Base-by-base conservation (phyloP, 1,140 invertebrate species). In the Ceratina australensis region DNA sequence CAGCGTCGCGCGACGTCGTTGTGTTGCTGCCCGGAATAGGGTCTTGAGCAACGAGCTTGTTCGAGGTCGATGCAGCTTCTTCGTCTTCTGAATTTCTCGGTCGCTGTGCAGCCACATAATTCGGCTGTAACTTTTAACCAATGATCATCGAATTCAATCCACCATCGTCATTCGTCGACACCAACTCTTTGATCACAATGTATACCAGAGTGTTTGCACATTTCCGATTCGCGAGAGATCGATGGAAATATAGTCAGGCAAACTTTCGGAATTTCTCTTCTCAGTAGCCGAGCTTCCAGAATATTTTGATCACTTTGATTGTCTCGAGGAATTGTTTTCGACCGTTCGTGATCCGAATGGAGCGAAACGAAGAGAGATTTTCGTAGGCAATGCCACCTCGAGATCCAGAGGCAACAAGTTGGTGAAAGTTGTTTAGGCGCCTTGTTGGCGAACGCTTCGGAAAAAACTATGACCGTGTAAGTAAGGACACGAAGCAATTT, bases 381-480 rank as follows among this genome's bases (percentile, higher is more conserved):
- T 28, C 64, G 49, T 61, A 79, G 28, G 33, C 65, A 63, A 78
- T 78, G 20, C 26, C 24, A 50, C 47, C n/a, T 16, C 13, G n/a
- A 28, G 80, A 80, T 75, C 81, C 72, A 75, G 50, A 57, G 87
- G 88, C 90, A 90, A 90, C 88, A 90, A 90, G 89, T 91, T 86
- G 81, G 33, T 74, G 78, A 86, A 88, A 90, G 88, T 91, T 84
- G 78, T 84, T 84, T 81, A 80, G 73, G 71, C 64, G 73, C 49
- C 60, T 59, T 42, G 63, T 67, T 20, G 50, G 64, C 52, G 65
- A 78, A 68, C 72, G 64, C 22, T 77, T 59, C 64, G 77, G 72
- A 84, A 84, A n/a, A 84, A 84, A 84, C 67, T 80, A 83, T 60
- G 60, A 42, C 26, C 68, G 72, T 80, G 65, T 42, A 66, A 64